A percentile compares a stretch with the other conserved stretches of the same genome.
These are phyloP conservation scores for Tachina fera DNA, from an alignment of 2,888 invertebrate genomes.

Conservation along the genomic window DNA sequence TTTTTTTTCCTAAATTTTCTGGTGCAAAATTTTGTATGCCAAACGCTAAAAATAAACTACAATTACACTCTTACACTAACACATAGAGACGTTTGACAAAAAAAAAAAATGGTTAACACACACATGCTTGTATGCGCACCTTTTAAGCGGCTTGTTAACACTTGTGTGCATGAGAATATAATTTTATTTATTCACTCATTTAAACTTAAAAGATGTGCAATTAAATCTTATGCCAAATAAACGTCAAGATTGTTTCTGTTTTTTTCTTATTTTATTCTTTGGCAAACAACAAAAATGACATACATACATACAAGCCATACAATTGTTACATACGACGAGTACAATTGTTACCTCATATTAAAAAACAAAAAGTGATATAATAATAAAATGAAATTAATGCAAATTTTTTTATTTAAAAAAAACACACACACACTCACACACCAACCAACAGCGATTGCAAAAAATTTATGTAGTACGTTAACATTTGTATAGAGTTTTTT, in stretches of 20 bases:
- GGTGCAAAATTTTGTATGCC: slow-evolving; percentile 49
- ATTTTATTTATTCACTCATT: slow-evolving; percentile 42
- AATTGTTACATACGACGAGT: slow-evolving; percentile 1
- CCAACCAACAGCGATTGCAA: slow-evolving; percentile 5
- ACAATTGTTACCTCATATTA: slow-evolving; percentile 69
- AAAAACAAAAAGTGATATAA: slow-evolving; percentile 66
- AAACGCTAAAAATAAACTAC: slow-evolving; percentile 57
- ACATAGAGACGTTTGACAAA: background rate
- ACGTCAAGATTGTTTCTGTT: slow-evolving; percentile 61
- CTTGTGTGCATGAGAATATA: slow-evolving; percentile 25
- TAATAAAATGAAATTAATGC: slow-evolving; percentile 62
- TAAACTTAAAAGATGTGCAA: slow-evolving; percentile 64
- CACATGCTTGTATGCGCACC: background rate
- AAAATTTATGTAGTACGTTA: background rate
- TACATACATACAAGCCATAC: slow-evolving; percentile 35
- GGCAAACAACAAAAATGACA: slow-evolving; percentile 64
- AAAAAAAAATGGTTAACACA: slow-evolving; percentile 35
- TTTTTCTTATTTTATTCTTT: slow-evolving; percentile 39
- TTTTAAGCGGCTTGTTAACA: slow-evolving; percentile 33
- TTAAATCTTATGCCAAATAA: slow-evolving; percentile 70
- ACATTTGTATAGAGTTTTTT: slow-evolving; percentile 8
- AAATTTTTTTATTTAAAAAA: slow-evolving; percentile 23
- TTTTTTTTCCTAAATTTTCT: slow-evolving; percentile 12
- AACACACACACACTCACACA: no score
- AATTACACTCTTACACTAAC: slow-evolving; percentile 17